Percentiles rank a stretch among this genome's conserved stretches.
Evolutionary conservation across 2,113 vertebrate species (phyloP).

Genomic region (Limnothrissa miodon): DNA sequence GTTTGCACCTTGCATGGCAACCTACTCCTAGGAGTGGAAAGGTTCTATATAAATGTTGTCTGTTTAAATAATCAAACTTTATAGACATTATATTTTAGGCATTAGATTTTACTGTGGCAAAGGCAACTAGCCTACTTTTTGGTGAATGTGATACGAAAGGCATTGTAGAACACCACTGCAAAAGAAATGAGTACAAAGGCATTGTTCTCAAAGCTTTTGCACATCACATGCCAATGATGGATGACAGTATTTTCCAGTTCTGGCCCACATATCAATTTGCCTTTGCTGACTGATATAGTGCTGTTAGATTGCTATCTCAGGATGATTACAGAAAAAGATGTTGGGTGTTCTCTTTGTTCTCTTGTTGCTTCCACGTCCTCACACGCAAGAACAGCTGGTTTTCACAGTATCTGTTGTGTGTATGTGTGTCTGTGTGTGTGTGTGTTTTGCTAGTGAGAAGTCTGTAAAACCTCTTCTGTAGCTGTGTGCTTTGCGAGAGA

Average conservation of each 20-base stretch:
- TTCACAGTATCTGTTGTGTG: neutral
- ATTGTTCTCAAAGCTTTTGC: neutral
- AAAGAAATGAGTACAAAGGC: neutral
- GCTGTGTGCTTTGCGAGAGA: neutral
- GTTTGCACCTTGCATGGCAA: no score
- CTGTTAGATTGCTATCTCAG: neutral
- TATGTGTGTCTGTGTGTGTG: neutral
- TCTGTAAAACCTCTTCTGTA: neutral
- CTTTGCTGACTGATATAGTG: neutral
- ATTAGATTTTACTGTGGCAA: neutral
- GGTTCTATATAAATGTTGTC: no score
- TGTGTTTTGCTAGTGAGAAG: neutral
- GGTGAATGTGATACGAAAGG: neutral
- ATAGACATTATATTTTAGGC: neutral
- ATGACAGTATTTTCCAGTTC: neutral
- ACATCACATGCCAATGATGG: neutral
- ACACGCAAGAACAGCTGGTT: neutral
- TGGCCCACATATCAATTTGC: neutral
- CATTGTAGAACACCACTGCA: neutral
- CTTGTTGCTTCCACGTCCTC: neutral
- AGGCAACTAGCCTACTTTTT: neutral
- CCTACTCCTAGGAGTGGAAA: no score
- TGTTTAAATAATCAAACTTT: no score
- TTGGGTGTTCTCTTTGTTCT: neutral
- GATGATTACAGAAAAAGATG: constrained; percentile 1